Percentiles rank a stretch among this genome's conserved stretches.
Conservation (phyloP, 2,113 vertebrate species). For the Cnemophilus loriae region DNA sequence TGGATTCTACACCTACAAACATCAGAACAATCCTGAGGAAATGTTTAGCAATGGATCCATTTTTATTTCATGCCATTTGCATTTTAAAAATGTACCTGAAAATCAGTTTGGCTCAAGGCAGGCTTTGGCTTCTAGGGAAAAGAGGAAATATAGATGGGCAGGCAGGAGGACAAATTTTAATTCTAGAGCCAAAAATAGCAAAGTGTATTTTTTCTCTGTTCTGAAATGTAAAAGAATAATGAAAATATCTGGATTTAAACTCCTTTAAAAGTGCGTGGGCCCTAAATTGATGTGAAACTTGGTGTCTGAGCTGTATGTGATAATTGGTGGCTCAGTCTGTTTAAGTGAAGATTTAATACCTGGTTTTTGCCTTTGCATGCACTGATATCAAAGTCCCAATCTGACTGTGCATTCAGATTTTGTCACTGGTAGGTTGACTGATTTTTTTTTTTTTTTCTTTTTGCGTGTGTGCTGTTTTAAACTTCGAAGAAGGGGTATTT, state of each 20-base stretch:
- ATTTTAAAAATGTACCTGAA: background rate
- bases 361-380: background rate
- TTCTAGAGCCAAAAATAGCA: background rate
- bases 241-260: background rate
- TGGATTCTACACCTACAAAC: rapidly evolving
- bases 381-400: background rate
- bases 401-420: background rate
- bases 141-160: background rate
- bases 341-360: background rate
- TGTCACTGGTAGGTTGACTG: too few relatives aligned
- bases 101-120: background rate
- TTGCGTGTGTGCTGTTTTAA: background rate
- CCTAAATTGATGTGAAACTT: background rate
- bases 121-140: background rate
- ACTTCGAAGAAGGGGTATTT: background rate
- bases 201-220: background rate
- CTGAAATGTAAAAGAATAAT: background rate
- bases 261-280: background rate
- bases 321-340: background rate
- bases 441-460: background rate
- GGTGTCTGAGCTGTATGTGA: background rate
- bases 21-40: background rate
- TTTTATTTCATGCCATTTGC: background rate
- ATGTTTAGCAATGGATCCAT: background rate
- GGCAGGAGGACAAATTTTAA: background rate